Base-by-base conservation (phyloP, 2,113 vertebrate genomes). In the Xenotilapia longispinis region DNA sequence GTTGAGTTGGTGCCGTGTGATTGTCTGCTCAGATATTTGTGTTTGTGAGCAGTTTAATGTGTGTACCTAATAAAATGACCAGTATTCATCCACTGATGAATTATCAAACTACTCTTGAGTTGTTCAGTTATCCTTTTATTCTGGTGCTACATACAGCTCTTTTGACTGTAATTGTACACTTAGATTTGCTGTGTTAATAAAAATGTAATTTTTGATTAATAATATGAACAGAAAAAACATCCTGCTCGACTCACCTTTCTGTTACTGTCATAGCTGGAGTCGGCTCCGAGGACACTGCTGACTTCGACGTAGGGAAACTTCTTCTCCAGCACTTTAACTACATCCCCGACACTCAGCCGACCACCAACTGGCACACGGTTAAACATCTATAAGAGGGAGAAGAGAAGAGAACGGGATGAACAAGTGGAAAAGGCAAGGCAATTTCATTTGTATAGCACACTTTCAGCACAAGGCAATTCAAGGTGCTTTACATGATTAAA, bases 261-360 rank as follows among this genome's bases (percentile, higher is more conserved):
- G 94, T 97, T 98, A 89, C 94, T 97, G 95, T 99, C 99, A 14
- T 98, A 99, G 80, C 91, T 96, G 90, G 98, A 99, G 93, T 99
- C 98, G 1, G 97, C 94, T 60, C 98, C 98, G 84, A 99, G 95
- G 90, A 99, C 91, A 85, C 98, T 99, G 92, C 88, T 97, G 89
- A 99, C 92, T 95, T 99, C 98, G 5, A 98, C 97, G 1, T 99
- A 98, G 0, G 98, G 97, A 87, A 98, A 99, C 83, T 97, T 97
- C 93, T 98, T 98, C 95, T 99, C 97, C 86, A 99, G 95, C 58
- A 98, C 96, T 73, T 97, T 97, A 75, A 99, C 96, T 88, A 99
- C 98, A 7, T 99, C 97, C 19, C 97, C 97, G 26, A 98, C 97
- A 49, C 97, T 97, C 54, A 99, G 95, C 85, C 93, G 95, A 15